Evolutionary conservation across 2,113 vertebrate species (phyloP), one percentile per base, ranked within the genome.

Genomic region (Erythrolamprus reginae): DNA sequence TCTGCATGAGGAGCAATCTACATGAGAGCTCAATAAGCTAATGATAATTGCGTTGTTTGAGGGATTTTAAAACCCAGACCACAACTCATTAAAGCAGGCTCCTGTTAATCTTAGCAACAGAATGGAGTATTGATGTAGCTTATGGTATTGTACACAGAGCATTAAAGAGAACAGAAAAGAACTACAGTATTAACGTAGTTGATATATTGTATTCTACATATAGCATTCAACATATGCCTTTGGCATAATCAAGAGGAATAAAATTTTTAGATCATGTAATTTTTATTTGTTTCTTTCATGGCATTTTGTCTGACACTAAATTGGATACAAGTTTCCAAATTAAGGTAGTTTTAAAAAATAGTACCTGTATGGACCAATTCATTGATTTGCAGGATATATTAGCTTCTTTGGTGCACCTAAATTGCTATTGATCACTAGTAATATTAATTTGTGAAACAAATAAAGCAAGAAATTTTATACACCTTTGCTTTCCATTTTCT

Each of bases 61-160:
- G 82, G 52, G 90, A 91, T 92, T 92, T 92, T 93, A 92, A 93
- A 94, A 87, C 56, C 58, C 55, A 55, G 87, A 93, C 89, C 88
- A 50, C 91, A 91, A 28, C 89, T 53, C 42, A 87, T 94, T 94
- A 94, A 61, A 93, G 38, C 91, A 89, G 21, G 65, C 91, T 89
- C 87, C 83, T 93, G 55, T 92, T 94, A 53, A 90, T 94, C 93
- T 93, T 92, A 93, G 88, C 90, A 92, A 61, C 10, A 70, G 3
- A 84, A 86, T 19, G 1, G 83, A 95, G 45, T 58, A 48, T 42
- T 89, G n/a, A n/a, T 84, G 24, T 93, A 95, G 12, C 13, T 83
- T 87, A 91, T 85, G 9, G 3, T 2, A 19, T 1, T 58, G 4
- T 83, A 23, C 17, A 28, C 45, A 33, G 0, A 86, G 3, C 5